These are phyloP conservation scores for Tachina fera DNA, from an alignment of 2,888 invertebrate species.

Conservation along the genomic window DNA sequence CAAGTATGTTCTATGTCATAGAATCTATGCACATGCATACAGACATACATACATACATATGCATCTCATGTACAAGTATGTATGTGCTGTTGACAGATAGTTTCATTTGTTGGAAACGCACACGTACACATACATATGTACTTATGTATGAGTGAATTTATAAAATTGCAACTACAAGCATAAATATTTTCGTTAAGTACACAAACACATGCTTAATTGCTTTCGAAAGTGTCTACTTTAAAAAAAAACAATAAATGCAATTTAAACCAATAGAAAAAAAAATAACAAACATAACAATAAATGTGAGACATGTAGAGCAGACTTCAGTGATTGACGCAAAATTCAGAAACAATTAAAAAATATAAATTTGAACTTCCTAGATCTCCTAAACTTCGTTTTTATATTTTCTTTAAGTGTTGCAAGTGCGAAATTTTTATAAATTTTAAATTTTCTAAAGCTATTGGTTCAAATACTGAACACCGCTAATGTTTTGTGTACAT, in stretches of 20 bases:
- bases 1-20: slow-evolving; percentile 14
- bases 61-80: too few relatives aligned
- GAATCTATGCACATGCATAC: too few relatives aligned
- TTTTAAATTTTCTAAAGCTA: too few relatives aligned
- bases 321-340: background rate
- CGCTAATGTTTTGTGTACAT: background rate
- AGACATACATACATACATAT: too few relatives aligned
- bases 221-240: background rate
- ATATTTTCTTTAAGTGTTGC: too few relatives aligned
- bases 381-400: too few relatives aligned
- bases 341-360: too few relatives aligned
- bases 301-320: slow-evolving; percentile 14
- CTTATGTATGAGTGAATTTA: slow-evolving; percentile 8
- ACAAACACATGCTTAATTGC: slow-evolving; percentile 37
- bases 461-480: too few relatives aligned
- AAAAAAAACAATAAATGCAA: slow-evolving; percentile 35
- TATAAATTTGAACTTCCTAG: too few relatives aligned
- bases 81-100: slow-evolving; percentile 3
- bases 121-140: too few relatives aligned
- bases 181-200: slow-evolving; percentile 4
- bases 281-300: slow-evolving; percentile 31
- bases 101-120: slow-evolving; percentile 2
- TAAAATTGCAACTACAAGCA: background rate
- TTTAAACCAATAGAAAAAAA: background rate
- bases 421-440: too few relatives aligned